A percentile compares a stretch with the other conserved stretches of the same genome.
Conservation (phyloP, 2,113 vertebrate genomes). For the Rissa tridactyla region DNA sequence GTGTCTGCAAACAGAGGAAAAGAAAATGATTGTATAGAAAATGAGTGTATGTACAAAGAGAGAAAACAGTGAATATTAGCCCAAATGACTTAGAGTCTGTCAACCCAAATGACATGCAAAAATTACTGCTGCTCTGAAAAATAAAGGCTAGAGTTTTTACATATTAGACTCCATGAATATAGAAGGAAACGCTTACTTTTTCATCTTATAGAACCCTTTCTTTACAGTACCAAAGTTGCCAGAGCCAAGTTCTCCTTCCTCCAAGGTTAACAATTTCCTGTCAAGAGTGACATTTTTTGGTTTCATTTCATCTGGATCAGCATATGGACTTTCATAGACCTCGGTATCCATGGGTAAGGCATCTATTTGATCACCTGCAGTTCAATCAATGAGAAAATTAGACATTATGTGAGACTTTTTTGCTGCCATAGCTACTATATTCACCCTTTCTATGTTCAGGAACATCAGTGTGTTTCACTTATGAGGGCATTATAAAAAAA, state of each 20-base stretch:
- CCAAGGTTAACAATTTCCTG: constrained; percentile 81
- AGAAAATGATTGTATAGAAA: not conserved
- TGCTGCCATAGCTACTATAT: not conserved
- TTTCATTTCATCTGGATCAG: constrained; percentile 93
- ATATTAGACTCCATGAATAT: not conserved
- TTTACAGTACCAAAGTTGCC: constrained; percentile 97
- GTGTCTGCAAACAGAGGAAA: not conserved
- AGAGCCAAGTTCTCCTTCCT: constrained; percentile 93
- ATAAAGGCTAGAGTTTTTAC: not conserved
- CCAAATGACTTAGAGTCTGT: not conserved
- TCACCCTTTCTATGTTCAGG: not conserved
- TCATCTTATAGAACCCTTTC: constrained; percentile 91
- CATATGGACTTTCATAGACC: constrained; percentile 95
- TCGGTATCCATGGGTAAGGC: constrained; percentile 93
- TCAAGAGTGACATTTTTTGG: constrained; percentile 86
- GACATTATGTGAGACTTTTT: not conserved
- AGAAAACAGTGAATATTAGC: not conserved
- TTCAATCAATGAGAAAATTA: not conserved
- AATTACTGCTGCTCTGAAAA: not conserved
- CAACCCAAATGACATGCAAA: not conserved
- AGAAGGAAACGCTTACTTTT: constrained; percentile 78
- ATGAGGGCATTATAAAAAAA: not conserved
- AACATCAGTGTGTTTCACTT: not conserved
- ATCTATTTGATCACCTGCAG: constrained; percentile 70
- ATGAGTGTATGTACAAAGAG: not conserved